phyloP scores from a whole-genome alignment of 2,888 invertebrate genomes.

The Rhingia campestris region DNA sequence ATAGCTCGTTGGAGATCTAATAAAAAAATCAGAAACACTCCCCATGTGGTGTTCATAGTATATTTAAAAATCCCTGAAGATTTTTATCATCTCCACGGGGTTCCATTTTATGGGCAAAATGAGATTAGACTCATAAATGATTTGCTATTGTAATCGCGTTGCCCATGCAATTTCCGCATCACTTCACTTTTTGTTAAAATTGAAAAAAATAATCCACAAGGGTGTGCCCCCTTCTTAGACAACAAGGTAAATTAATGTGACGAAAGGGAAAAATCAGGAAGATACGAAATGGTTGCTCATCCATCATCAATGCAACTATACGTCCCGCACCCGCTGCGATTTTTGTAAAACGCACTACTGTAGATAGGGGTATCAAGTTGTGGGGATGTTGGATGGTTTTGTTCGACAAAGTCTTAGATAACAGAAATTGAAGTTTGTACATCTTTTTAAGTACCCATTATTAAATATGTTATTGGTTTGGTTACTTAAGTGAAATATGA shows the following conservation, averaged over 20 bases:
- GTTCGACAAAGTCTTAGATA: no score
- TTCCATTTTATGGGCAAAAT: conserved; percentile 37
- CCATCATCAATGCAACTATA: neutral
- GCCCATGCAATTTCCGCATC: conserved; percentile 45
- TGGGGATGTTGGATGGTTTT: neutral
- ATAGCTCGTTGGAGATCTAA: no score
- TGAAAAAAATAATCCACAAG: conserved; percentile 12
- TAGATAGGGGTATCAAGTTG: neutral
- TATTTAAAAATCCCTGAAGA: conserved; percentile 20
- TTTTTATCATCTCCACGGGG: conserved; percentile 34
- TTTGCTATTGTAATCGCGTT: conserved; percentile 16
- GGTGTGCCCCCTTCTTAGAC: neutral
- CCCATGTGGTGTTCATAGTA: no score
- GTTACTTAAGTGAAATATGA: no score
- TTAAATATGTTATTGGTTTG: no score
- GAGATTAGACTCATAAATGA: conserved; percentile 38
- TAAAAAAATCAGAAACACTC: no score
- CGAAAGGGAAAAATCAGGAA: neutral
- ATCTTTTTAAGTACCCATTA: no score
- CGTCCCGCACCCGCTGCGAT: neutral
- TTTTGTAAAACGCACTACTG: neutral
- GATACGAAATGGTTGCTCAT: neutral
- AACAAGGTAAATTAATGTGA: neutral
- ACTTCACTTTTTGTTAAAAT: conserved; percentile 27
- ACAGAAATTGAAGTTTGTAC: no score